Conservation (phyloP, 2,888 invertebrate genomes). For the Eristalinus sepulchralis region DNA sequence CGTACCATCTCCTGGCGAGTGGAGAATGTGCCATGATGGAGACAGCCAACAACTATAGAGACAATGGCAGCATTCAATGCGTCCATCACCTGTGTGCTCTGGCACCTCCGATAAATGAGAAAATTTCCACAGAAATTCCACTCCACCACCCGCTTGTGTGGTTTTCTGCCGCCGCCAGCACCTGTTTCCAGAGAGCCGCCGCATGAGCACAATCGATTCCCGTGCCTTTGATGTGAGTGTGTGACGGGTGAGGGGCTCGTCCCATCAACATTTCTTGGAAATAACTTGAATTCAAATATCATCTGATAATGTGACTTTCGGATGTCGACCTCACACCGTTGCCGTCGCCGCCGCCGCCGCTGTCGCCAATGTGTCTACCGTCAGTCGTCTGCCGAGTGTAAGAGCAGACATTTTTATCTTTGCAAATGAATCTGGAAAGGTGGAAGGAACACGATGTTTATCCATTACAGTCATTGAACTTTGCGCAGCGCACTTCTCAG, state of each 20-base stretch:
- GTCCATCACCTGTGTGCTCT: background rate
- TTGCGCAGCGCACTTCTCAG: background rate
- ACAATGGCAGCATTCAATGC: background rate
- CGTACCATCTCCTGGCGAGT: no score
- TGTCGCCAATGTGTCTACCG: background rate
- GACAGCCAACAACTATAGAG: background rate
- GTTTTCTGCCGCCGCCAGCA: background rate
- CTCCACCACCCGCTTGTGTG: background rate
- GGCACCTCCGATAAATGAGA: background rate
- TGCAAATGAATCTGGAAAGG: background rate
- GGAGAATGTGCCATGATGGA: no score
- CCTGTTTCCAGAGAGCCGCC: background rate
- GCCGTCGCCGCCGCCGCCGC: no score
- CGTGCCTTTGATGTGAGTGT: background rate
- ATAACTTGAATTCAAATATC: background rate
- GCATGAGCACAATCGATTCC: background rate
- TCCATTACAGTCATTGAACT: background rate
- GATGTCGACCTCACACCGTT: background rate
- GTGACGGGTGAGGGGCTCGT: background rate
- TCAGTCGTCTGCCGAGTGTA: background rate
- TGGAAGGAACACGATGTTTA: background rate
- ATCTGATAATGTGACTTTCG: background rate
- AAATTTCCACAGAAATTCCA: background rate
- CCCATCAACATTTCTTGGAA: background rate
- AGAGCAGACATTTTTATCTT: background rate